phyloP scores from a whole-genome alignment of 2,797 vertebrate species.

The Falco biarmicus region DNA sequence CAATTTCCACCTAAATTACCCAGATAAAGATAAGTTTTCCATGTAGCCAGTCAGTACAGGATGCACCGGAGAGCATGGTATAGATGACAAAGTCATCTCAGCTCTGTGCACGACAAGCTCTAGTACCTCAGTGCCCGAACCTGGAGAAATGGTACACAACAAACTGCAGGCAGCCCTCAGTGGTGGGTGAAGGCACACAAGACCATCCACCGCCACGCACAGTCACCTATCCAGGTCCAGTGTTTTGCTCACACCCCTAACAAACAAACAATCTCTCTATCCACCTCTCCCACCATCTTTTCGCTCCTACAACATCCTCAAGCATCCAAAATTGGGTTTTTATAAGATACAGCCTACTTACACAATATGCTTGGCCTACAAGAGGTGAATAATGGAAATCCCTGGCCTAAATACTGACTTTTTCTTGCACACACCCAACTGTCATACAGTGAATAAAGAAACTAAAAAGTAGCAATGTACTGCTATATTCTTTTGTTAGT shows the following conservation, averaged over 20 bases:
- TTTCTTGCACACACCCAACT: neutral
- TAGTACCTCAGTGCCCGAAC: fast-evolving
- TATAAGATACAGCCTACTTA: neutral
- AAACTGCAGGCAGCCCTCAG: neutral
- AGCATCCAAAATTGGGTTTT: neutral
- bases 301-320: neutral
- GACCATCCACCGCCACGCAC: neutral
- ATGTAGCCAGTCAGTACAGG: neutral
- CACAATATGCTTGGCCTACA: neutral
- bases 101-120: neutral
- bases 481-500: neutral
- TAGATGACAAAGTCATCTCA: neutral
- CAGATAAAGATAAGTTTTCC: neutral
- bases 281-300: neutral
- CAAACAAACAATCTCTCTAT: neutral
- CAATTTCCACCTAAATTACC: neutral
- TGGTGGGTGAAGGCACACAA: neutral
- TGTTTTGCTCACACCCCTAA: neutral
- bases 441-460: neutral
- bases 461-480: neutral
- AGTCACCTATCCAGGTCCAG: neutral
- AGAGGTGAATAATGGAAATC: neutral
- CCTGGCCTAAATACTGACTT: neutral
- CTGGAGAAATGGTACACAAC: fast-evolving
- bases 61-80: neutral